Evolutionary conservation across 2,113 vertebrate species (phyloP), one percentile per base, ranked within the genome.

Genomic region (Cephalopterus ornatus): DNA sequence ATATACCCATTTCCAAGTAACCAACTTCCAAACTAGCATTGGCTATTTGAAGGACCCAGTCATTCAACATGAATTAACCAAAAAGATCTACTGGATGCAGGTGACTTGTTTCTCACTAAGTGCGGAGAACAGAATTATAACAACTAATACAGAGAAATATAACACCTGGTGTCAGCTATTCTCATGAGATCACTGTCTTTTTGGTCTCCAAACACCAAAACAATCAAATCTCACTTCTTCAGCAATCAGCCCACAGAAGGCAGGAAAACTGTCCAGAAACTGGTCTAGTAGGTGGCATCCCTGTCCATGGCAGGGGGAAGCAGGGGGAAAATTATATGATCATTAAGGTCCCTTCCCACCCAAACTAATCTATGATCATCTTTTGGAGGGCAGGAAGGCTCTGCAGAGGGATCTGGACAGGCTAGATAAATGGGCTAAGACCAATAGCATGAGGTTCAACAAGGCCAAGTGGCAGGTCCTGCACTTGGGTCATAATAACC

Each of bases 251-350:
- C 76, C 58, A 53, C 42, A 74, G 55, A 84, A 71, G 12, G 16
- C 37, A 47, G 46, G 63, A 49, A 92, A 85, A 76, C 3, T 46
- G 22, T 41, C 13, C 32, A 53, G 32, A 77, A 52, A 42, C 7
- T 11, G 14, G 47, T 8, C 5, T 30, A 53, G 30, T 8, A 21
- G 16, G 47, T 35, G 26, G 11, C 47, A 70, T 41, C 9, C 9
- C 30, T 47, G 21, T 23, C n/a, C 0, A 0, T 49, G 30, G 24
- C 39, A 35, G 9, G n/a, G 24, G n/a, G 24, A 61, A 53, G 7
- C 2, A 21, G n/a, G 20, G 39, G 37, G 0, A 1, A 11, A 12
- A 23, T 74, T 27, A 35, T 27, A 35, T 18, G 8, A 27, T 32
- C 14, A 15, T 49, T 76, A 55, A 76, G 22, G 47, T 42, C 41